These are phyloP conservation scores for Pseudomyrmex flavicornis DNA, from an alignment of 1,140 invertebrate species.

Conservation along the genomic window DNA sequence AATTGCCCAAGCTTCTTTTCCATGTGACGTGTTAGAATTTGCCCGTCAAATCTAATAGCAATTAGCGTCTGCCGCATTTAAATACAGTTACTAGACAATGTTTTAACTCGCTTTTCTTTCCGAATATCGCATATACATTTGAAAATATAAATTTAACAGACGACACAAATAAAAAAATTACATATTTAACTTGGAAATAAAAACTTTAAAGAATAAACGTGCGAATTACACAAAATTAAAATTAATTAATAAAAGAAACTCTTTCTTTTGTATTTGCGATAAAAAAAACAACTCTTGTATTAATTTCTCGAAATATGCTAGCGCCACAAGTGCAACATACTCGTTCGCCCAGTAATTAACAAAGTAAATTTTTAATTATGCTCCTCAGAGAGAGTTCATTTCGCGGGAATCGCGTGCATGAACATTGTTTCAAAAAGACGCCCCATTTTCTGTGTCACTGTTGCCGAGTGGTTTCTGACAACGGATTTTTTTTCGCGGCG, in stretches of 20 bases:
- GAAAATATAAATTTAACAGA: too few species aligned
- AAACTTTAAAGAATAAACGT: neutral
- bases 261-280: neutral
- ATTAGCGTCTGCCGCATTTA: constrained; percentile 9
- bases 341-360: constrained; percentile 3
- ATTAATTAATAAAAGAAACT: neutral
- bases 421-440: neutral
- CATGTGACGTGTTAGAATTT: neutral
- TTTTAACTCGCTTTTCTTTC: neutral
- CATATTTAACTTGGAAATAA: too few species aligned
- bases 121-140: too few species aligned
- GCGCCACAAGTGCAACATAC: neutral
- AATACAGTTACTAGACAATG: neutral
- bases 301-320: neutral
- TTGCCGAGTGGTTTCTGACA: neutral
- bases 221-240: neutral
- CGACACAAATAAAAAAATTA: too few species aligned
- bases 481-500: neutral
- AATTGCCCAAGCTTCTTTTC: constrained; percentile 7
- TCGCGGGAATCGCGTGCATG: constrained; percentile 16
- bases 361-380: constrained; percentile 45
- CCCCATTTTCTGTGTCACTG: neutral
- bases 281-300: neutral
- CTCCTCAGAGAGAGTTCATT: neutral
- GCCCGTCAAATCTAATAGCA: neutral